These are phyloP conservation scores for Tetramorium bicarinatum DNA, from an alignment of 2,888 invertebrate genomes.

Conservation along the genomic window DNA sequence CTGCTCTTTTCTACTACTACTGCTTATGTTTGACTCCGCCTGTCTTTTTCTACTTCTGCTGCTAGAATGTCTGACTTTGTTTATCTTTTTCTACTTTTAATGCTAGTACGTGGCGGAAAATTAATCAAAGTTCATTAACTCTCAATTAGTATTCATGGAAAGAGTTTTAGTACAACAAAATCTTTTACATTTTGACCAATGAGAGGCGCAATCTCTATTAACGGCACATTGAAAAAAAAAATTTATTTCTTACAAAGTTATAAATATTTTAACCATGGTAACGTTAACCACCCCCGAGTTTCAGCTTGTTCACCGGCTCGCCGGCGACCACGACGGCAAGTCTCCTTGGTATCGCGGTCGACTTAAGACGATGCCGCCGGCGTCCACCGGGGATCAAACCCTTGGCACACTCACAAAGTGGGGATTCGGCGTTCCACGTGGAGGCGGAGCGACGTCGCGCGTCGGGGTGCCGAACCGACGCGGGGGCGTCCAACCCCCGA, in stretches of 20 bases:
- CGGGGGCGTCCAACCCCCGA: conserved; percentile 76
- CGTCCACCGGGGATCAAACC: conserved; percentile 42
- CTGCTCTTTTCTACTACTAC: background rate
- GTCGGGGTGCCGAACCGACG: conserved; percentile 76
- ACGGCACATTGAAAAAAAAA: background rate
- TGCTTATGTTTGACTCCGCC: background rate
- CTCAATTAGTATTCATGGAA: conserved; percentile 15
- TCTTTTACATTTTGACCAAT: background rate
- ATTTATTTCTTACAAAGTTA: background rate
- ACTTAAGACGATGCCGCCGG: conserved; percentile 50
- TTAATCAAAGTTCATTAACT: conserved; percentile 12
- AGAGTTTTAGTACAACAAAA: background rate
- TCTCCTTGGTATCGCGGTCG: conserved; percentile 35
- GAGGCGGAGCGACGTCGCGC: conserved; percentile 85
- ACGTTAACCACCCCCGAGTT: background rate
- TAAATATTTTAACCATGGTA: background rate
- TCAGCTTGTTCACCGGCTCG: conserved; percentile 29
- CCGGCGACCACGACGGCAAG: conserved; percentile 23
- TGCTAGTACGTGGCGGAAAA: background rate
- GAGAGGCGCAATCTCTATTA: background rate
- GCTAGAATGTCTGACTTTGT: background rate
- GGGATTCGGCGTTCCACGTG: conserved; percentile 77
- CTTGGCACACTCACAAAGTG: conserved; percentile 41
- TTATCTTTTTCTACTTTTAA: conserved; percentile 9
- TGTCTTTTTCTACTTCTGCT: background rate